Conservation (phyloP, 2,888 invertebrate species). For the Liodrosophila aerea region DNA sequence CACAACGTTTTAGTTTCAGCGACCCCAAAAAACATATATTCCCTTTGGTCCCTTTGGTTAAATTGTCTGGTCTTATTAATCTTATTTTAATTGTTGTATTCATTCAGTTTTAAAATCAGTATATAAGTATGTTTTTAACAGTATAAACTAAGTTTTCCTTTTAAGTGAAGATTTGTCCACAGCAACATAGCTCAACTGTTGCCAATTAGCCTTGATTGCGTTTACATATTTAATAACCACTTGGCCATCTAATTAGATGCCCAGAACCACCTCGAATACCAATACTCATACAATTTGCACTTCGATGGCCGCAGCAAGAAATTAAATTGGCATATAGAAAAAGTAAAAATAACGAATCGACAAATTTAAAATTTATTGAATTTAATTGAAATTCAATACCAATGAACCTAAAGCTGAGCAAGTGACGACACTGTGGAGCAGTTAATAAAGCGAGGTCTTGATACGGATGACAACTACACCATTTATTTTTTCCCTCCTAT, state of each 20-base stretch:
- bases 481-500: too few relatives aligned
- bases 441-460: conserved; percentile 62
- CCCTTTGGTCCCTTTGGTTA: too few relatives aligned
- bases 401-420: conserved; percentile 11
- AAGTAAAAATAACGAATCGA: conserved; percentile 10
- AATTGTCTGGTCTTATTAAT: too few relatives aligned
- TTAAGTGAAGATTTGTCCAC: too few relatives aligned
- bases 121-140: too few relatives aligned
- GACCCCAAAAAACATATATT: too few relatives aligned
- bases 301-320: conserved; percentile 5
- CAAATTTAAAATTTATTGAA: conserved; percentile 14
- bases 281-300: conserved; percentile 18
- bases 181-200: background rate
- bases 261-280: background rate
- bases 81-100: too few relatives aligned
- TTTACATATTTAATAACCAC: conserved; percentile 25
- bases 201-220: conserved; percentile 30
- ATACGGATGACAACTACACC: too few relatives aligned
- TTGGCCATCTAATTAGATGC: conserved; percentile 34
- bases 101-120: too few relatives aligned
- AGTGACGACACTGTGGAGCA: conserved; percentile 44
- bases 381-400: conserved; percentile 40
- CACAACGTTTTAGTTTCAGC: too few relatives aligned
- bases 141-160: too few relatives aligned
- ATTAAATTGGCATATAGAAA: conserved; percentile 5